Base-by-base conservation (phyloP, 2,797 vertebrate species). In the Phataginus tetradactyla region DNA sequence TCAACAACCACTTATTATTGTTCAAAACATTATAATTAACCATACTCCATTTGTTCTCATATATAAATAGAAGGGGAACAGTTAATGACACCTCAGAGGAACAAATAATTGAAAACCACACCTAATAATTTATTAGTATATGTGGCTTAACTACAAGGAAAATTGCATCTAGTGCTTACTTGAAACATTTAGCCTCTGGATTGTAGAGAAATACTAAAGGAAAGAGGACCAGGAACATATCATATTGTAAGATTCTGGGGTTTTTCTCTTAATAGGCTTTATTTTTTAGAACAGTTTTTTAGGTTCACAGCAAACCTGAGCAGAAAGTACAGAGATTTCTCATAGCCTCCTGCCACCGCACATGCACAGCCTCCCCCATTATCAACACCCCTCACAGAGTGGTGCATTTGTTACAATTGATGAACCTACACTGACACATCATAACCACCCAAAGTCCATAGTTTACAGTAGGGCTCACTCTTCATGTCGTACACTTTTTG, bases 1-100 rank as follows among this genome's bases (percentile, higher is more conserved):
- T 96, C 79, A 84, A 84, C 87, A 96, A 57, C 71, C 37, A 18
- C 90, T 96, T 92, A 91, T 97, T 93, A 94, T 96, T 93, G 80
- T 34, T 77, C 32, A 92, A 90, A 95, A 93, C 23, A 45, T 94
- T 61, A 74, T 91, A 97, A 93, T 94, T 95, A 97, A 71, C 86
- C 29, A 37, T 72, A 80, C 29, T 86, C 66, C 88, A 87, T 96
- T 96, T 96, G 75, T 90, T 83, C 71, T 97, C 59, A 51, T 53
- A 91, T 57, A 51, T 57, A 94, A 96, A 64, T 23, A 86, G 79
- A 84, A 97, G 23, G 37, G n/a, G n/a, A n/a, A 90, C 84, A 97
- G 55, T 32, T 96, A 94, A 96, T 84, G 74, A 84, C 20, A 86
- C 42, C 64, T 84, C 34, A 88, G 86, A 96, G 5, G 75, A 93